Conservation (phyloP, 2,888 invertebrate genomes). For the Cheilosia scutellata region DNA sequence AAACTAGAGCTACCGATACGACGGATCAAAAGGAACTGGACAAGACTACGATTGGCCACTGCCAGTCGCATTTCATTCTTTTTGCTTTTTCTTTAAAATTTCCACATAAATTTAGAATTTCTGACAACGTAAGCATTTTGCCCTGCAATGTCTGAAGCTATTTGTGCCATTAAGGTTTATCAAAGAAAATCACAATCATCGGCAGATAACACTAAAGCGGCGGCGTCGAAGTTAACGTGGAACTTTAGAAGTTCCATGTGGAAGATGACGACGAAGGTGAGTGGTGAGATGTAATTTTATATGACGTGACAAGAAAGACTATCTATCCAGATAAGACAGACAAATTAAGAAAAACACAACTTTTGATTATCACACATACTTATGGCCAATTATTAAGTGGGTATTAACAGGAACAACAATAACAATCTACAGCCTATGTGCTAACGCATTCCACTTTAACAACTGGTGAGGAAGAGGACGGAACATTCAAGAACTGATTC, state of each 20-base stretch:
- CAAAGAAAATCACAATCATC: conserved; percentile 26
- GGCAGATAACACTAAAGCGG: conserved; percentile 32
- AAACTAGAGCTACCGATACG: conserved; percentile 51
- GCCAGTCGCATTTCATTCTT: neutral
- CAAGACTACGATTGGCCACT: neutral
- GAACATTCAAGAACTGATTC: conserved; percentile 42
- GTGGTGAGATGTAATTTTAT: conserved; percentile 20
- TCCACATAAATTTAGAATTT: conserved; percentile 50
- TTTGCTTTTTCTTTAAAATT: conserved; percentile 22
- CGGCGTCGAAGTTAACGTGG: conserved; percentile 33
- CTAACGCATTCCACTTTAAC: conserved; percentile 47
- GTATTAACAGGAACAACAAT: conserved; percentile 23
- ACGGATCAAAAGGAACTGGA: conserved; percentile 56
- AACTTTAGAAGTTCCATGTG: conserved; percentile 48
- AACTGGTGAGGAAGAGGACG: conserved; percentile 36
- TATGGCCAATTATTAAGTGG: conserved; percentile 20
- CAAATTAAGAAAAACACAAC: conserved; percentile 15
- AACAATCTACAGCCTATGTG: conserved; percentile 25
- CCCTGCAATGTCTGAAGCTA: conserved; percentile 13
- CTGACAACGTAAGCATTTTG: conserved; percentile 76
- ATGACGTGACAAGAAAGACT: neutral
- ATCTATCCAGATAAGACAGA: conserved; percentile 39
- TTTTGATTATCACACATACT: conserved; percentile 6
- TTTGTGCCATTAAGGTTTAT: conserved; percentile 19
- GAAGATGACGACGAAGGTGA: conserved; percentile 42